Base-by-base conservation (phyloP, 2,113 vertebrate species). In the Todiramphus chloris region DNA sequence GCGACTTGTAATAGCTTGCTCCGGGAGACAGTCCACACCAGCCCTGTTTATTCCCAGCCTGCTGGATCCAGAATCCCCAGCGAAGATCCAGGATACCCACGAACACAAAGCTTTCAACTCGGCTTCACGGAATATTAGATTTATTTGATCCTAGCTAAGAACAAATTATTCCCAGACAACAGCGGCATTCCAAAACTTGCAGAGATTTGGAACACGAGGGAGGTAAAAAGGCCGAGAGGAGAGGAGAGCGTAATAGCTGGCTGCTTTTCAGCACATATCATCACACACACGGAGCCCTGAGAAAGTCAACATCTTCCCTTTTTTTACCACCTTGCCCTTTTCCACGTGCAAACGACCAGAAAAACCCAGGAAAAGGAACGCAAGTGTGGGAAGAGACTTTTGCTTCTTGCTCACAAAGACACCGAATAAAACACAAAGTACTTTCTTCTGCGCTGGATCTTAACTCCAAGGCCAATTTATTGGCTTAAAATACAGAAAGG, bases 391-490 rank as follows among this genome's bases (percentile, higher is more conserved):
- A 88, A 93, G 84, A 41, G 56, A 67, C 64, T 59, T 92, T 76
- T 87, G 82, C 67, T 66, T 50, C 87, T 94, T 89, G 31, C 37
- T 89, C 37, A 44, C 56, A 50, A 30, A 83, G 83, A 83, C 30
- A 86, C 21, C 1, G 24, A 70, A 62, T 23, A 53, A 88, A 69
- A 78, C 63, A 81, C 69, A 59, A 77, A 96, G 48, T 16, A 48
- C 69, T 91, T 72, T 93, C 83, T 94, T 92, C 51, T 24, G 27
- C 5, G 11, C 69, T 89, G 86, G 33, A 60, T 92, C 59, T 83
- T 76, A 95, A 94, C 89, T 93, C 89, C 86, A 95, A 97, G 89
- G 89, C 89, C 89, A 91, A 87, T 91, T 89, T 94, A 96, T 66
- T 91, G 83, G 94, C 77, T 96, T 94, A 62, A 84, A 92, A 94